Evolutionary conservation across 2,113 vertebrate genomes (phyloP).

Genomic region (Condylura cristata): DNA sequence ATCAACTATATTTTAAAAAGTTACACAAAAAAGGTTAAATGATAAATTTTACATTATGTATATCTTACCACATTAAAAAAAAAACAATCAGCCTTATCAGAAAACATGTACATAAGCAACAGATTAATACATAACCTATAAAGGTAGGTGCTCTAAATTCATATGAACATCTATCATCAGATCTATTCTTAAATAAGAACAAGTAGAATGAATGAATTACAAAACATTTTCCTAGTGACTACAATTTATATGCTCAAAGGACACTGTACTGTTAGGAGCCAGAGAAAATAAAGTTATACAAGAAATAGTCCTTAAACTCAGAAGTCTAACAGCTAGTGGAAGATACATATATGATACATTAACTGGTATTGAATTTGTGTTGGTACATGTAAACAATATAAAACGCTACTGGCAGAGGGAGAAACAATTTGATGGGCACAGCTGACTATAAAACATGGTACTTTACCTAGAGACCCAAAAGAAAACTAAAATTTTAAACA

Average conservation of each 20-base stretch:
- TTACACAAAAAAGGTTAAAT: background rate
- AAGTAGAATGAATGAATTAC: background rate
- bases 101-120: constrained; percentile 20
- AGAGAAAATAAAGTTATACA: background rate
- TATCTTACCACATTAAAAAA: background rate
- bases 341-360: background rate
- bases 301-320: background rate
- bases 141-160: background rate
- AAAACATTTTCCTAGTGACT: background rate
- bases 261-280: background rate
- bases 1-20: background rate
- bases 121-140: background rate
- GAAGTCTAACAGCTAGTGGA: background rate
- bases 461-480: background rate
- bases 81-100: background rate
- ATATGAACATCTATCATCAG: background rate
- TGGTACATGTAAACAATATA: background rate
- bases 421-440: background rate
- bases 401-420: background rate
- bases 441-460: background rate
- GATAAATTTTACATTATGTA: background rate
- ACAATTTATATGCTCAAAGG: background rate
- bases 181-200: background rate
- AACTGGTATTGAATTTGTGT: background rate
- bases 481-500: background rate